Evolutionary conservation across 2,888 invertebrate genomes (phyloP).

Genomic region (Pristionchus mayeri): DNA sequence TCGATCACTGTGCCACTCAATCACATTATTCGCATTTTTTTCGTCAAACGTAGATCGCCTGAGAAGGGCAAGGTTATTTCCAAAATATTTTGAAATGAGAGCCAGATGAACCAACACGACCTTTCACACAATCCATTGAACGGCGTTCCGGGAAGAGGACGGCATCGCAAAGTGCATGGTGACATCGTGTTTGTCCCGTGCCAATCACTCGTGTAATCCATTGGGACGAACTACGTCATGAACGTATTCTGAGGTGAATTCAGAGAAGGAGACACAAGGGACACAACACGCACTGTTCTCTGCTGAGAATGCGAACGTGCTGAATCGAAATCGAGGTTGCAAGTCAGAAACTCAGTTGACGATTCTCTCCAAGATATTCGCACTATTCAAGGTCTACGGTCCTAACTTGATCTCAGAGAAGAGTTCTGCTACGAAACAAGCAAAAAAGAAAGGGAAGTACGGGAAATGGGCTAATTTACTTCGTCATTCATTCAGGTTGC

Average conservation of each 20-base stretch:
- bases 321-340: background rate
- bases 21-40: slow-evolving; percentile 4
- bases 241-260: too few species aligned
- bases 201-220: background rate
- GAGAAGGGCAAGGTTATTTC: background rate
- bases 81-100: background rate
- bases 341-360: background rate
- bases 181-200: background rate
- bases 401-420: background rate
- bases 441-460: background rate
- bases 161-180: background rate
- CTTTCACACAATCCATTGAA: background rate
- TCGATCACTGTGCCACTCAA: background rate
- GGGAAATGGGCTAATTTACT: background rate
- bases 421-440: background rate
- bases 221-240: background rate
- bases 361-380: background rate
- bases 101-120: too few species aligned
- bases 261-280: too few species aligned
- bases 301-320: background rate
- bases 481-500: background rate
- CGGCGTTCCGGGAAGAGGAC: background rate
- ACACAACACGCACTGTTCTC: background rate
- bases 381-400: slow-evolving; percentile 12
- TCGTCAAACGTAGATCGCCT: background rate